phyloP scores from a whole-genome alignment of 2,888 invertebrate species.

The Notocelia uddmanniana region DNA sequence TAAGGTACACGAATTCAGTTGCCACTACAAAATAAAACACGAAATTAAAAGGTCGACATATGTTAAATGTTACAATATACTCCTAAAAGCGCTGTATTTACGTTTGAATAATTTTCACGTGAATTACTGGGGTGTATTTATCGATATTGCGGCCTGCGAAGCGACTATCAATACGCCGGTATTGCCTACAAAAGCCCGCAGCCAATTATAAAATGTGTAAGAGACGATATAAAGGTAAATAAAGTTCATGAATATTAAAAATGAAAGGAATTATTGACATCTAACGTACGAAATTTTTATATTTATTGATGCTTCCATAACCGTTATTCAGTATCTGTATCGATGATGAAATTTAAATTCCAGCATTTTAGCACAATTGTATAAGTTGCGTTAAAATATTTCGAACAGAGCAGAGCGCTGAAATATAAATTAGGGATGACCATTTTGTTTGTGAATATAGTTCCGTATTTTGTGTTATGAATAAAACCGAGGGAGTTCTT shows the following conservation, averaged over 20 bases:
- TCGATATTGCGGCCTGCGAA: neutral
- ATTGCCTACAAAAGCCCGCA: neutral
- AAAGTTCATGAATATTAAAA: neutral
- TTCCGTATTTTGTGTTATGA: constrained; percentile 3
- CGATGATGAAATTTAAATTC: neutral
- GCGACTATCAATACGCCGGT: neutral
- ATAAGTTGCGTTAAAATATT: neutral
- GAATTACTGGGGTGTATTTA: neutral
- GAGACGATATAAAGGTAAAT: neutral
- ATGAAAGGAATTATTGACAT: neutral
- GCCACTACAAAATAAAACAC: neutral
- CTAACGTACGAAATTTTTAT: neutral
- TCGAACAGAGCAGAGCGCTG: too few species aligned
- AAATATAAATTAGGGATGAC: constrained; percentile 4
- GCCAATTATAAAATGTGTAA: neutral
- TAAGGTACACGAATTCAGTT: too few species aligned
- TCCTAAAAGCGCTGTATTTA: neutral
- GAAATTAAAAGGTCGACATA: neutral
- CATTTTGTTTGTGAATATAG: neutral
- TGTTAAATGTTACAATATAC: neutral
- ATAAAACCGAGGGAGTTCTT: neutral
- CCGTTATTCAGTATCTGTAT: neutral
- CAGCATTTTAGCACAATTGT: neutral
- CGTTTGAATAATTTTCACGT: neutral
- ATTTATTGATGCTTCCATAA: neutral